Percentiles rank a stretch among this genome's conserved stretches.
These are phyloP conservation scores for Eurosta solidaginis DNA, from an alignment of 1,140 invertebrate genomes.

Conservation along the genomic window DNA sequence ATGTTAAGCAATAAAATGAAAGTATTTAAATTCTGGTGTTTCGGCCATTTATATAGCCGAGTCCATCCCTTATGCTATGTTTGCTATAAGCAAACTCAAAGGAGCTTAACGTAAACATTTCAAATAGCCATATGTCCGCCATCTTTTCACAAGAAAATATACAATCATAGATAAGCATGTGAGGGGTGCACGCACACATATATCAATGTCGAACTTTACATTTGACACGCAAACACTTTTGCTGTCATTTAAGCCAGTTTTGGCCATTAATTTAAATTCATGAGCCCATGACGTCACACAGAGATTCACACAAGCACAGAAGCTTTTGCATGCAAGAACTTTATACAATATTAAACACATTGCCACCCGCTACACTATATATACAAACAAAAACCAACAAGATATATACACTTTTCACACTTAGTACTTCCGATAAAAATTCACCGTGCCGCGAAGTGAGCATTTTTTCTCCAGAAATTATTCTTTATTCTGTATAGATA, in stretches of 20 bases:
- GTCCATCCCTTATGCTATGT: not conserved
- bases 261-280: constrained; percentile 33
- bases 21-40: not conserved
- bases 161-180: not conserved
- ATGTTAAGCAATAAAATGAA: not conserved
- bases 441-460: constrained; percentile 11
- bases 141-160: not conserved
- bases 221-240: constrained; percentile 34
- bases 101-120: not conserved
- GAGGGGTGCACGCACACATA: not conserved
- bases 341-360: not conserved
- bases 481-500: not conserved
- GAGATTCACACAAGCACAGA: not conserved
- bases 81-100: not conserved
- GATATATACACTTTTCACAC: constrained; percentile 4
- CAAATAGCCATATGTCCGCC: not conserved
- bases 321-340: not conserved
- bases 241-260: constrained; percentile 34
- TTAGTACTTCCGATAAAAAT: constrained; percentile 22
- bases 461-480: not conserved
- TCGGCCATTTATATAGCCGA: too few species aligned
- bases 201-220: constrained; percentile 14
- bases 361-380: not conserved
- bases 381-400: not conserved
- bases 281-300: not conserved